Evolutionary conservation across 2,113 vertebrate genomes (phyloP).

Genomic region (Aptenodytes patagonicus): DNA sequence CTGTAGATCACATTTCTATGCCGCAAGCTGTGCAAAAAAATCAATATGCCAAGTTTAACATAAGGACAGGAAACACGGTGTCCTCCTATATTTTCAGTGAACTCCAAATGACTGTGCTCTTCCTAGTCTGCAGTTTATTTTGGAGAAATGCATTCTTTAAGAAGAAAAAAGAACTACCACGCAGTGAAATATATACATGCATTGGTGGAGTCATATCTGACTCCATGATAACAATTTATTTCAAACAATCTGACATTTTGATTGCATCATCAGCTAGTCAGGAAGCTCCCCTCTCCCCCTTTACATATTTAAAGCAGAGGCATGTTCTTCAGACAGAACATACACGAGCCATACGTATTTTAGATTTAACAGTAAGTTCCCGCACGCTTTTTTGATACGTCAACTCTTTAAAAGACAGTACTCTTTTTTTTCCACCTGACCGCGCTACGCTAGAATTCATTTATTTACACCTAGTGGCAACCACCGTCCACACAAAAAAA

Average conservation of each 20-base stretch:
- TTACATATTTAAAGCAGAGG: background rate
- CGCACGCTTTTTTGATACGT: background rate
- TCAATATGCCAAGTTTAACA: constrained; percentile 69
- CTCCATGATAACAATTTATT: constrained; percentile 33
- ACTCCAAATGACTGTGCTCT: constrained; percentile 56
- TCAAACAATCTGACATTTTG: constrained; percentile 38
- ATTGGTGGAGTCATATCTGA: constrained; percentile 12
- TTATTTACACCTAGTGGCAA: background rate
- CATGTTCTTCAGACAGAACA: background rate
- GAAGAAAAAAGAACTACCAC: background rate
- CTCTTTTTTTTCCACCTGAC: background rate
- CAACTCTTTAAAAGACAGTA: background rate
- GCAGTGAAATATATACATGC: constrained; percentile 9
- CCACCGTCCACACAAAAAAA: background rate
- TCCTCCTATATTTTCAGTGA: constrained; percentile 65
- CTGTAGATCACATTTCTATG: constrained; percentile 55
- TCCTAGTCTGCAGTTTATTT: constrained; percentile 28
- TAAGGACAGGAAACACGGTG: constrained; percentile 59
- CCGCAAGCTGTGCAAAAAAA: constrained; percentile 65
- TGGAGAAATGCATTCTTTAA: constrained; percentile 4
- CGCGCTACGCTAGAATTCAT: background rate
- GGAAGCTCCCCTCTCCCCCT: background rate
- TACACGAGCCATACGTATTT: background rate
- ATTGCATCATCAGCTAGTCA: constrained; percentile 3
- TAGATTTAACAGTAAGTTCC: background rate